Evolutionary conservation across 1,140 invertebrate genomes (phyloP), one percentile per base, ranked within the genome.

Genomic region (Harlomillsia oculata): DNA sequence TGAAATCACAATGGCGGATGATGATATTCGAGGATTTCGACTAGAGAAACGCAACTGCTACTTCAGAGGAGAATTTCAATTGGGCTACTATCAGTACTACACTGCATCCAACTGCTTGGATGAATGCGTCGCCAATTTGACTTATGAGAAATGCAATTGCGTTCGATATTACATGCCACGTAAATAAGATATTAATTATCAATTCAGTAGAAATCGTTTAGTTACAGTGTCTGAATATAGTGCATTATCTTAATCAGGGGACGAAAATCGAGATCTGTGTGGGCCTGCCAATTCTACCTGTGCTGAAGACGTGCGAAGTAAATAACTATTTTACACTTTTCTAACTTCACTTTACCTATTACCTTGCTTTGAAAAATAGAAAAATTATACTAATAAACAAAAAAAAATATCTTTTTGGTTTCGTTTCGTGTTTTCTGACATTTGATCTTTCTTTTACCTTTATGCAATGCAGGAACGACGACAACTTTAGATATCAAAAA

Each of bases 131-230:
- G 48, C 54, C 0, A 52, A 59, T 48, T 13, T 34, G 23, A 59
- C 55, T 1, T 41, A 46, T 3, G 18, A 41, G 18, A 39, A 21
- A n/a, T 59, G 60, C 32, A 14, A 50, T 2, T 62, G 55, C 50
- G 55, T 59, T 2, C 32, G 51, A 28, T 64, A 52, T 44, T 59
- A 64, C 34, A 64, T 64, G 62, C 64, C 62, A 34, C 52, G 63
- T 61, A 41, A 49, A n/a, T 62, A 13, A 9, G n/a, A n/a, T n/a
- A n/a, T n/a, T n/a, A n/a, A n/a, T n/a, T n/a, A n/a, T n/a, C 50
- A 9, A 5, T 26, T 13, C 18, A 6, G 23, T 34, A 6, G 21
- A 52, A 40, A 44, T 23, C 28, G 14, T 8, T 41, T 23, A 53
- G 16, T 23, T 40, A 11, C 28, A 6, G 20, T 48, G 45, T 13